These are phyloP conservation scores for Stichodactyla mertensii DNA, from an alignment of 64 coral and sea anemone genomes.

Conservation along the genomic window DNA sequence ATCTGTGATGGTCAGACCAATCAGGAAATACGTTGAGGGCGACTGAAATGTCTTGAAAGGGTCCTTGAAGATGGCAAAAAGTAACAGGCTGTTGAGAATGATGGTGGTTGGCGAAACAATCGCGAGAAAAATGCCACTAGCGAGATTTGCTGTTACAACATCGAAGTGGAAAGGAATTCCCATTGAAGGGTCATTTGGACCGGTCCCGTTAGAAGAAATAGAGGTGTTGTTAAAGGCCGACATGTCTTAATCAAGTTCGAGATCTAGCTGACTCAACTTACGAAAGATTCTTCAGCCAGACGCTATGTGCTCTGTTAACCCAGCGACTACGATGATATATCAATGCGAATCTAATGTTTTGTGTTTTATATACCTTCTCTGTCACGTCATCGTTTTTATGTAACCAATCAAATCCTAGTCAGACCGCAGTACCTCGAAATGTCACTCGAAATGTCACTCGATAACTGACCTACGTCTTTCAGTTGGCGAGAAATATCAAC, in stretches of 20 bases:
- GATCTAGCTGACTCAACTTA: not conserved
- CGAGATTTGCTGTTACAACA: not conserved
- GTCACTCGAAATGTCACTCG: not conserved
- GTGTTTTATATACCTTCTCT: not conserved
- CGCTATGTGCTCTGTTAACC: not conserved
- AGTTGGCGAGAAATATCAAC: not conserved
- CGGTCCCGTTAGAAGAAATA: not conserved
- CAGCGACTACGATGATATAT: not conserved
- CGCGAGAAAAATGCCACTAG: slow-evolving; percentile 29
- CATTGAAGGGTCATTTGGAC: not conserved
- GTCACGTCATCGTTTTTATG: not conserved
- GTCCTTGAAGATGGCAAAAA: slow-evolving; percentile 52
- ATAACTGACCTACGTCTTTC: not conserved
- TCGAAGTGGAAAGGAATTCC: not conserved
- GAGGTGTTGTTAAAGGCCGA: not conserved
- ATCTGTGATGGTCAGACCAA: slow-evolving; percentile 52
- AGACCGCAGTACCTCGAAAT: not conserved
- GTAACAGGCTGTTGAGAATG: slow-evolving; percentile 37
- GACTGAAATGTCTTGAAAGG: slow-evolving; percentile 65
- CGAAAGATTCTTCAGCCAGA: not conserved
- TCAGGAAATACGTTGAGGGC: slow-evolving; percentile 56
- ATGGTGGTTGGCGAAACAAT: slow-evolving; percentile 48
- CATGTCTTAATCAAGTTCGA: not conserved
- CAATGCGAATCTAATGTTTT: not conserved
- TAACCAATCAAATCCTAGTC: not conserved